Conservation (phyloP, 2,888 invertebrate genomes). For the Rhorus exstirpatorius region DNA sequence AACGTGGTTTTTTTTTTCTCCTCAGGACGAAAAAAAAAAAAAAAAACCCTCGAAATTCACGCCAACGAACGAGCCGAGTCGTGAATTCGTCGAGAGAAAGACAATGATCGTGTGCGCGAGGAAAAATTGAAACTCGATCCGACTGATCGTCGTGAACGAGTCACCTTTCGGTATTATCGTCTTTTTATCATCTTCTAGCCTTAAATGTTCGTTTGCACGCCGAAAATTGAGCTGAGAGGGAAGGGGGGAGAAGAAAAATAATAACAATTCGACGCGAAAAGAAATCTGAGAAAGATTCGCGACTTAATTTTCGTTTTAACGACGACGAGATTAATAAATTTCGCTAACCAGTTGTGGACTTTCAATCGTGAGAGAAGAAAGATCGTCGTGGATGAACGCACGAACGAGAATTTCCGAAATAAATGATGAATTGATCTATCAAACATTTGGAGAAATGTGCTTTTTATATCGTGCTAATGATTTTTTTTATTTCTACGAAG, state of each 20-base stretch:
- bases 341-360: too few species aligned
- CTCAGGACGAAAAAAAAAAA: slow-evolving; percentile 8
- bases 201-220: slow-evolving; percentile 58
- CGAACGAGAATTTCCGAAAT: slow-evolving; percentile 20
- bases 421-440: slow-evolving; percentile 46
- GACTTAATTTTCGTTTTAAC: background rate
- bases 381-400: slow-evolving; percentile 8
- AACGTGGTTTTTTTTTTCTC: slow-evolving; percentile 26
- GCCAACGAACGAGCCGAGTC: slow-evolving; percentile 15
- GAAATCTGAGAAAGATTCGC: background rate
- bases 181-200: slow-evolving; percentile 60
- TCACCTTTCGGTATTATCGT: slow-evolving; percentile 51
- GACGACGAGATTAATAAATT: too few species aligned
- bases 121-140: slow-evolving; percentile 35
- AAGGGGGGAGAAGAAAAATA: background rate
- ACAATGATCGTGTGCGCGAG: slow-evolving; percentile 38
- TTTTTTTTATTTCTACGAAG: slow-evolving; percentile 57
- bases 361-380: slow-evolving; percentile 8
- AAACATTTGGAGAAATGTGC: slow-evolving; percentile 45
- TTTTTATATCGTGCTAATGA: slow-evolving; percentile 55
- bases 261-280: slow-evolving; percentile 7
- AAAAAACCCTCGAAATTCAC: background rate
- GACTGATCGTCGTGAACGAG: slow-evolving; percentile 27
- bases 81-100: slow-evolving; percentile 36
- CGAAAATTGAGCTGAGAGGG: slow-evolving; percentile 14